Evolutionary conservation across 1,140 invertebrate species (phyloP).

Genomic region (Caerostris extrusa): DNA sequence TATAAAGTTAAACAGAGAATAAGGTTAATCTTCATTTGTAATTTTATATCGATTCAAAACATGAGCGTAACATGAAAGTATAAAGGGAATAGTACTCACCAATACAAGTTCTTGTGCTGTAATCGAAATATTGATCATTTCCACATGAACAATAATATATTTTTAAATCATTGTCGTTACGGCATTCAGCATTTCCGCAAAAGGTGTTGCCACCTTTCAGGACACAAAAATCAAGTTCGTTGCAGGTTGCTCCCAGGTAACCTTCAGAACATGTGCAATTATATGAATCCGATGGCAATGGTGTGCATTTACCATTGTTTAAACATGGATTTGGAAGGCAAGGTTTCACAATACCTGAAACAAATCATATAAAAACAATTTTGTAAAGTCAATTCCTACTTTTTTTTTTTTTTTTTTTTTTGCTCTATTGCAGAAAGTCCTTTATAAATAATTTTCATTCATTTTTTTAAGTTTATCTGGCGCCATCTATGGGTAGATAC

Average conservation of each 20-base stretch:
- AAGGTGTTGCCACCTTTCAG: constrained; percentile 39
- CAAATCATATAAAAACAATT: neutral
- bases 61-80: neutral
- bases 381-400: no score
- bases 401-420: no score
- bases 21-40: no score
- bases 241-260: neutral
- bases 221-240: constrained; percentile 14
- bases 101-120: constrained; percentile 7
- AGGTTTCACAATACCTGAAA: constrained; percentile 19
- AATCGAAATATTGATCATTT: constrained; percentile 42
- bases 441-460: no score
- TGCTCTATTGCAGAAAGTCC: no score
- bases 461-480: no score
- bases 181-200: constrained; percentile 22
- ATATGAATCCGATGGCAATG: neutral
- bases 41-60: no score
- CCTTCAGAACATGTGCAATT: constrained; percentile 49
- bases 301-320: constrained; percentile 28
- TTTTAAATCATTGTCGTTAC: neutral
- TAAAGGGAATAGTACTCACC: neutral
- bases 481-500: no score
- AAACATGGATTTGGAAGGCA: constrained; percentile 57
- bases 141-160: constrained; percentile 24
- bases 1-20: no score